Evolutionary conservation across 2,888 invertebrate species (phyloP).

Genomic region (Agrotis ipsilon): DNA sequence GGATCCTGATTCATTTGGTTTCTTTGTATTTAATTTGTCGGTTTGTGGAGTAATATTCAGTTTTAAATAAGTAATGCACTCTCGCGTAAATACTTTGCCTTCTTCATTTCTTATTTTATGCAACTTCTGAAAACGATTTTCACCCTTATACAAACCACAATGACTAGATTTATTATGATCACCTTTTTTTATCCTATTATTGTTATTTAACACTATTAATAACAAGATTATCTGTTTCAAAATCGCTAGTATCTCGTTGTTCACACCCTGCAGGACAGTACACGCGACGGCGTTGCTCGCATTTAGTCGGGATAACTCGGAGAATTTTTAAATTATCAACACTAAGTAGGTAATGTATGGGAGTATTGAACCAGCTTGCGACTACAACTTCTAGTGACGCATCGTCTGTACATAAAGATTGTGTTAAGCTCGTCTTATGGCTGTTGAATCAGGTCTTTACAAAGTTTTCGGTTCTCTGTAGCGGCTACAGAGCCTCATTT

Average conservation of each 20-base stretch:
- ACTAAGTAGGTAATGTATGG: conserved; percentile 66
- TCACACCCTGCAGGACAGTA: conserved; percentile 14
- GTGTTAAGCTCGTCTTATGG: conserved; percentile 10
- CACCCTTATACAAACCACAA: too few relatives aligned
- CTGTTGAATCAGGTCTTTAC: conserved; percentile 1
- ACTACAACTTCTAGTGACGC: conserved; percentile 45
- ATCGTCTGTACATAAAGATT: conserved; percentile 39
- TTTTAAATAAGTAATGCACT: background rate
- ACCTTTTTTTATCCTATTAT: too few relatives aligned
- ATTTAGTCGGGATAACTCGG: conserved; percentile 68
- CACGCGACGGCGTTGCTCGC: conserved; percentile 57
- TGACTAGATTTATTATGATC: background rate
- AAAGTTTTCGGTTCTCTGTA: background rate
- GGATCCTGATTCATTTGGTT: conserved; percentile 45
- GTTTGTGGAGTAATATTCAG: background rate
- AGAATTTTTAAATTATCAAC: conserved; percentile 72
- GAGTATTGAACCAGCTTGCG: conserved; percentile 60
- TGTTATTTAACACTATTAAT: background rate
- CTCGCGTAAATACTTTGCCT: background rate
- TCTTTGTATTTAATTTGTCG: conserved; percentile 27
- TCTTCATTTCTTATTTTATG: background rate
- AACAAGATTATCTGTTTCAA: background rate
- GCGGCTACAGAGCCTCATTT: too few relatives aligned
- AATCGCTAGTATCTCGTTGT: conserved; percentile 40
- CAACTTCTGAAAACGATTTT: background rate